Base-by-base conservation (phyloP, 1,140 invertebrate species). In the Lethrus apterus region DNA sequence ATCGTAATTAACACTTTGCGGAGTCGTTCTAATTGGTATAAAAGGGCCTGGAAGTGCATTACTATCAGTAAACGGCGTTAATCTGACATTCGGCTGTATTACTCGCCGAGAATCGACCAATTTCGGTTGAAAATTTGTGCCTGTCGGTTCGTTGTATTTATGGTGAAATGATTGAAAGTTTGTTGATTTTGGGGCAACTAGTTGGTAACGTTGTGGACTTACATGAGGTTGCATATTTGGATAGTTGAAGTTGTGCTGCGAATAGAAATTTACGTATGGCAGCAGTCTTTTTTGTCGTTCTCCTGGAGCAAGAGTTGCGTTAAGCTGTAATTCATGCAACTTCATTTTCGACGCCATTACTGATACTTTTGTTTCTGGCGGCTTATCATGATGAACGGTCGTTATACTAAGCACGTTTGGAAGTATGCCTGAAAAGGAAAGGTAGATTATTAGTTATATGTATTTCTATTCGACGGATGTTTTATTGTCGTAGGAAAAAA, bases 231-330 rank as follows among this genome's bases (percentile, higher is more conserved):
- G n/a, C n/a, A n/a, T n/a, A 30, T 45, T 31, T 17, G 41, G 44
- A 13, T 41, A 33, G 33, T 55, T 72, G 57, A 76, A 73, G 54
- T 77, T 75, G 45, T 79, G 80, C 1, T 79, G 74, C 13, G 83
- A 70, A 60, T 86, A 87, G 62, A 81, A 88, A 21, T 81, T 85
- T 76, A 85, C 84, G 59, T 88, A 88, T 1, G 84, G 86, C 57
- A 89, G 83, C 29, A 88, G 60, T 36, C 86, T 72, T 51, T 85
- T 75, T 56, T 82, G 81, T 29, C 86, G 72, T 65, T 84, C 64
- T 4, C 47, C 42, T 4, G 47, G 2, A 8, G 56, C 44, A 24
- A 60, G 32, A 4, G 49, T 56, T 1, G 50, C 33, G 32, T 56
- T 56, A 18, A 46, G 20, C 7, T 34, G 11, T 9, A 23, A 8